Conservation (phyloP, 53 echinoderm and acorn worm species). For the Patiria pectinifera region DNA sequence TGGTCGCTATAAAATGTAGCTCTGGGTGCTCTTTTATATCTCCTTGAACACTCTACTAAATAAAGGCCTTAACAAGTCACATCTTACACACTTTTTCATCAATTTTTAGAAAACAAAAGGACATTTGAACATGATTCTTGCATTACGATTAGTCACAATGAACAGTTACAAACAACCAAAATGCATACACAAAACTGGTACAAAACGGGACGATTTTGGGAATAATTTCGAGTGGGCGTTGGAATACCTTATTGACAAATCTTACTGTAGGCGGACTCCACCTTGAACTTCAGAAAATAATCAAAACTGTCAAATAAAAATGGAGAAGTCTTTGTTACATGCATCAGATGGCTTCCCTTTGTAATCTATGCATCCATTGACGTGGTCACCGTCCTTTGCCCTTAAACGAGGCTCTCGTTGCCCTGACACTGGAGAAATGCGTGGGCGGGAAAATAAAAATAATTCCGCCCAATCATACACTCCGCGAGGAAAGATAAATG, state of each 20-base stretch:
- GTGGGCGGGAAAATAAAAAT: neutral
- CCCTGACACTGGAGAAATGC: neutral
- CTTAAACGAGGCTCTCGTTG: neutral
- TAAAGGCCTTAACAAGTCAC: too few relatives aligned
- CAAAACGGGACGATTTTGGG: neutral
- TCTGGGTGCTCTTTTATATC: too few relatives aligned
- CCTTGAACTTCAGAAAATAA: conserved; percentile 14
- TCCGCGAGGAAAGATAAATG: neutral
- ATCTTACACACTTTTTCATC: too few relatives aligned
- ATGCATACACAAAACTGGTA: neutral
- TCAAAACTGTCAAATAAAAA: neutral
- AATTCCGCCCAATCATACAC: neutral
- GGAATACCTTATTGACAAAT: neutral
- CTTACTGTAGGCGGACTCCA: neutral
- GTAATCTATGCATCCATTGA: neutral
- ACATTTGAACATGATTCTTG: too few relatives aligned
- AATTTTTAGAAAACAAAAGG: too few relatives aligned
- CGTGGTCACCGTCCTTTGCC: neutral
- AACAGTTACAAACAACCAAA: neutral
- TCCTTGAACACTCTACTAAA: too few relatives aligned
- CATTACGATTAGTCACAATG: too few relatives aligned
- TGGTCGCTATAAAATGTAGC: too few relatives aligned
- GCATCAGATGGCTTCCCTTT: neutral
- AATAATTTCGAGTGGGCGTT: neutral
- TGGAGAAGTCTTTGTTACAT: neutral